A percentile compares a stretch with the other conserved stretches of the same genome.
These are phyloP conservation scores for Etheostoma perlongum DNA, from an alignment of 2,797 vertebrate species.

Conservation along the genomic window DNA sequence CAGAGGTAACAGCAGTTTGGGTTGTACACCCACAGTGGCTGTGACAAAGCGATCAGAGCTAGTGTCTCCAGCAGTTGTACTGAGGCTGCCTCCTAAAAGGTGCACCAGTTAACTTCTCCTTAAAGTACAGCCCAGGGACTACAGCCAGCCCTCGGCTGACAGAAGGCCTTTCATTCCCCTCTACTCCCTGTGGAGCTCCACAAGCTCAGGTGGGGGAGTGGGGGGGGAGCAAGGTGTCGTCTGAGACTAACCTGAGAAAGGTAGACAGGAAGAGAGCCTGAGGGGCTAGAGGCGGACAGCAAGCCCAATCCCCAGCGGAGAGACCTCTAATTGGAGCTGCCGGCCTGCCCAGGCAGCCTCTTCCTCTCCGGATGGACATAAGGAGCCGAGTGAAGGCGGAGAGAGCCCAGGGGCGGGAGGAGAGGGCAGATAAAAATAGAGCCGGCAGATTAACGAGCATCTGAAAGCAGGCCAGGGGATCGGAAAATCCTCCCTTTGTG, in stretches of 20 bases:
- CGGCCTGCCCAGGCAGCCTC: constrained; percentile 65
- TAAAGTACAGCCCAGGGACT: constrained; percentile 70
- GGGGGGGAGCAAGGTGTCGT: constrained; percentile 48
- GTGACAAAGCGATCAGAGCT: constrained; percentile 61
- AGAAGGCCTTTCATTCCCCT: constrained; percentile 77
- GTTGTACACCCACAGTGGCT: constrained; percentile 29
- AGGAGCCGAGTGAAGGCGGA: constrained; percentile 68
- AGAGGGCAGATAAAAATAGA: constrained; percentile 84
- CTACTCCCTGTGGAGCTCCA: constrained; percentile 68
- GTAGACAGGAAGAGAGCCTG: constrained; percentile 68
- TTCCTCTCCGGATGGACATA: constrained; percentile 67
- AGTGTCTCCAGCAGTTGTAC: constrained; percentile 50
- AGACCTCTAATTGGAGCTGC: constrained; percentile 82
- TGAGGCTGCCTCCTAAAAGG: constrained; percentile 52
- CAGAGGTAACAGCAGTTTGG: constrained; percentile 25
- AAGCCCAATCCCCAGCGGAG: constrained; percentile 75
- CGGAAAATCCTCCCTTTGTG: constrained; percentile 81
- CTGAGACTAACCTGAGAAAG: constrained; percentile 77
- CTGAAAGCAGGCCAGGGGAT: constrained; percentile 84
- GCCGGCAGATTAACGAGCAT: constrained; percentile 85
- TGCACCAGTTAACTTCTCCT: constrained; percentile 66
- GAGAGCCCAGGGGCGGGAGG: constrained; percentile 67
- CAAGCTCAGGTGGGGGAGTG: constrained; percentile 29
- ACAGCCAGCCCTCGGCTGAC: constrained; percentile 69
- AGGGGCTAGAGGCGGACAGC: constrained; percentile 71